Conservation (phyloP, 2,113 vertebrate species). For the Panurus biarmicus region DNA sequence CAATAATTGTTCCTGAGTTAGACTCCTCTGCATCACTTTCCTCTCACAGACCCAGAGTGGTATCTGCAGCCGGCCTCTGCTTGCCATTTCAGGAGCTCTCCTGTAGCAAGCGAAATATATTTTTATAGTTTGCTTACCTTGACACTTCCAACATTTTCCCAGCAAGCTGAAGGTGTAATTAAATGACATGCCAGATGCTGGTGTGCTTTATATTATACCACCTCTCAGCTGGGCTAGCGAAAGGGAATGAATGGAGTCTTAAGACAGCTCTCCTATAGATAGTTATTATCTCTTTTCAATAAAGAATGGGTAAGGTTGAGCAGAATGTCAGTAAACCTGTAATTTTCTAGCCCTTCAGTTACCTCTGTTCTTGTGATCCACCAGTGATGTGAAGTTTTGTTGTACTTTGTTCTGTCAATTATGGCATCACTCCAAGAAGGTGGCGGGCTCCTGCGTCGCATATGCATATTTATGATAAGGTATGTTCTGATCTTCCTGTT, state of each 20-base stretch:
- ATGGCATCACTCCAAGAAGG: slow-evolving; percentile 25
- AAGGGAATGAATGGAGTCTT: slow-evolving; percentile 36
- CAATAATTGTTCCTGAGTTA: background rate
- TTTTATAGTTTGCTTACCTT: slow-evolving; percentile 51
- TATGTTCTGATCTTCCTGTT: background rate
- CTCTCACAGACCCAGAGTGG: background rate
- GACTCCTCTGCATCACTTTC: background rate
- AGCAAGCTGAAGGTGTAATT: slow-evolving; percentile 40
- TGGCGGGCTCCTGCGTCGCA: background rate
- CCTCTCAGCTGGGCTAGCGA: background rate
- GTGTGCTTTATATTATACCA: background rate
- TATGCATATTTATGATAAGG: slow-evolving; percentile 6
- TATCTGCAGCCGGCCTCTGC: background rate
- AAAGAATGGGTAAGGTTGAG: slow-evolving; percentile 56
- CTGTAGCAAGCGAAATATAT: background rate
- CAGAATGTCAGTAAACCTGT: slow-evolving; percentile 52
- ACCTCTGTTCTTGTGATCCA: slow-evolving; percentile 27
- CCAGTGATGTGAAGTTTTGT: slow-evolving; percentile 35
- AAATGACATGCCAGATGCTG: slow-evolving; percentile 47
- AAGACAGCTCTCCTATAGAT: slow-evolving; percentile 49
- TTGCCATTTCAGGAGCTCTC: background rate
- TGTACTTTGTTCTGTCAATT: slow-evolving; percentile 23
- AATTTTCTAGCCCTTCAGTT: slow-evolving; percentile 59
- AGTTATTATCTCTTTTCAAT: slow-evolving; percentile 55
- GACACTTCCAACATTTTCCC: slow-evolving; percentile 32